Evolutionary conservation across 2,888 invertebrate species (phyloP).

Genomic region (Ophion obscuratus): DNA sequence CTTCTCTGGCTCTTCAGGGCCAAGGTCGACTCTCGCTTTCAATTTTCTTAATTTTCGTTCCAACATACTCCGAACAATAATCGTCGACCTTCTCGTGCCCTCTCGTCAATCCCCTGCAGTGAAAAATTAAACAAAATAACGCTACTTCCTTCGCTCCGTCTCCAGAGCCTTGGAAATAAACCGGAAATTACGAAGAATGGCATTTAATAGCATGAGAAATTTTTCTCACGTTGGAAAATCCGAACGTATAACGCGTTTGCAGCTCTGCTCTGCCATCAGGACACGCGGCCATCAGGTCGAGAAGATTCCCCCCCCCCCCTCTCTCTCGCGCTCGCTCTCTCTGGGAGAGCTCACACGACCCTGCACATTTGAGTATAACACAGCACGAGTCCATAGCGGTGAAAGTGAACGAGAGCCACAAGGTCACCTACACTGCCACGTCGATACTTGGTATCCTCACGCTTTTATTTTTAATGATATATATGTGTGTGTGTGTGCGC

Average conservation of each 20-base stretch:
- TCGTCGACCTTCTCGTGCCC: background rate
- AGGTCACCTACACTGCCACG: slow-evolving; percentile 76
- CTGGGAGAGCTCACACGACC: slow-evolving; percentile 37
- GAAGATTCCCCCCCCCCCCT: slow-evolving; percentile 15
- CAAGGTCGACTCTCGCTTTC: slow-evolving; percentile 48
- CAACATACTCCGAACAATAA: background rate
- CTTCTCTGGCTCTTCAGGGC: slow-evolving; percentile 43
- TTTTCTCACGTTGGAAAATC: too few relatives aligned
- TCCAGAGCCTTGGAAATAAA: background rate
- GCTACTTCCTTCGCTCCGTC: too few relatives aligned
- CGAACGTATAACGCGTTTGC: too few relatives aligned
- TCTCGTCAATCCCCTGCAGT: background rate
- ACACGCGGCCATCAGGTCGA: slow-evolving; percentile 8
- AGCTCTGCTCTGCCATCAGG: too few relatives aligned
- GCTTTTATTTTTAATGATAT: slow-evolving; percentile 24
- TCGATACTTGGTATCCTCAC: slow-evolving; percentile 57
- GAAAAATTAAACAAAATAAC: background rate
- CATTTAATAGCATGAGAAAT: too few relatives aligned
- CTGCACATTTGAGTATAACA: slow-evolving; percentile 45
- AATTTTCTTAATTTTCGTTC: slow-evolving; percentile 1
- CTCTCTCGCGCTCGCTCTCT: too few relatives aligned
- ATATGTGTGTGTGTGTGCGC: too few relatives aligned
- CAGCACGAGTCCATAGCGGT: slow-evolving; percentile 70
- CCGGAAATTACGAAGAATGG: background rate
- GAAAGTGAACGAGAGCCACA: slow-evolving; percentile 81